These are phyloP conservation scores for Hyposmocoma kahamanoa DNA, from an alignment of 1,140 invertebrate genomes.

Conservation along the genomic window DNA sequence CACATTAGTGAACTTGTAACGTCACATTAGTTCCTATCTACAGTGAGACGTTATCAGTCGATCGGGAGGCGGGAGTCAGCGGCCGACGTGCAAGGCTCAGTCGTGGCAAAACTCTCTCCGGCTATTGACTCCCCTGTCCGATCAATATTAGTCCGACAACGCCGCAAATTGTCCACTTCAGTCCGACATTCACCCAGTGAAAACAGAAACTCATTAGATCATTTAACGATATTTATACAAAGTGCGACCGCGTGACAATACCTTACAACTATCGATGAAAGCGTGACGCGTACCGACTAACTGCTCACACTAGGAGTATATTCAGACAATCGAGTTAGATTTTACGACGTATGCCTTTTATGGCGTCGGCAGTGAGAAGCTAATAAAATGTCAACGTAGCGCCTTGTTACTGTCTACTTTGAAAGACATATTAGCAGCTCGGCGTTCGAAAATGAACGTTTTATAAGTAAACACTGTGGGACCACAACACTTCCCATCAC, in stretches of 20 bases:
- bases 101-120: constrained; percentile 27
- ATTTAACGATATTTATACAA: constrained; percentile 31
- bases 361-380: constrained; percentile 3
- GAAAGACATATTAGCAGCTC: constrained; percentile 5
- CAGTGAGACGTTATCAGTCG: constrained; percentile 37
- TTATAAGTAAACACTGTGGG: too few relatives aligned
- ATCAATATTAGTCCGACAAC: constrained; percentile 36
- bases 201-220: constrained; percentile 40
- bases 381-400: constrained; percentile 13
- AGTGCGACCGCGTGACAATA: constrained; percentile 24
- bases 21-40: constrained; percentile 27
- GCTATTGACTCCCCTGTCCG: constrained; percentile 27
- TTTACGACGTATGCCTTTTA: constrained; percentile 13
- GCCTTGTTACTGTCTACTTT: constrained; percentile 39
- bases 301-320: constrained; percentile 9
- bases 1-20: constrained; percentile 40
- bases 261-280: constrained; percentile 22
- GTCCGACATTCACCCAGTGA: constrained; percentile 24
- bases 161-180: too few relatives aligned
- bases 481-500: too few relatives aligned
- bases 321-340: constrained; percentile 18
- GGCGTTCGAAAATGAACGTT: constrained; percentile 1
- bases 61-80: constrained; percentile 21
- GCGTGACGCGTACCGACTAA: constrained; percentile 4
- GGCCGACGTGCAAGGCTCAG: constrained; percentile 21